Percentiles rank a stretch among this genome's conserved stretches.
Evolutionary conservation across 2,113 vertebrate genomes (phyloP).

Genomic region (Neogale vison): DNA sequence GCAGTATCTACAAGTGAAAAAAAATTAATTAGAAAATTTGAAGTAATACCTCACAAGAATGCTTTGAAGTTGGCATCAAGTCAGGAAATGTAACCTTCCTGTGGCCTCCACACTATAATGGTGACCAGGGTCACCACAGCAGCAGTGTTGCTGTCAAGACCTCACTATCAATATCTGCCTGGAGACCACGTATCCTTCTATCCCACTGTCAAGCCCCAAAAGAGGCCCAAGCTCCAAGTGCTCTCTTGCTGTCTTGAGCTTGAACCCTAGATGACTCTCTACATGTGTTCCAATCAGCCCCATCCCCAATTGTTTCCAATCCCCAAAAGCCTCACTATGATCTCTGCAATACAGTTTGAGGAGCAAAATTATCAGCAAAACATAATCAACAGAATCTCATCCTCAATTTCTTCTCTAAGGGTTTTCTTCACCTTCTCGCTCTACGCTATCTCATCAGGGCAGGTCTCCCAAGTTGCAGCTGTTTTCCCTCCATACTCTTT

Average conservation of each 20-base stretch:
- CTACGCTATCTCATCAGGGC: background rate
- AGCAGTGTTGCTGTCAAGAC: background rate
- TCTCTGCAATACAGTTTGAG: background rate
- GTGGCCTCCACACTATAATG: background rate
- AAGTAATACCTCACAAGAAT: background rate
- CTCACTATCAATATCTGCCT: background rate
- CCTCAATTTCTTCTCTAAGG: background rate
- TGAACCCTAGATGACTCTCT: background rate
- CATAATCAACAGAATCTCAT: background rate
- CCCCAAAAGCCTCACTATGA: background rate
- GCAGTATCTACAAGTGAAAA: constrained; percentile 87
- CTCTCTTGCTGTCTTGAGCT: background rate
- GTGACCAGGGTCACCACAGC: background rate
- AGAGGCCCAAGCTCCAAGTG: background rate
- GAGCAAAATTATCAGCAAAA: background rate
- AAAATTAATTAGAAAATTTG: constrained; percentile 37
- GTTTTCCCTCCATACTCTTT: background rate
- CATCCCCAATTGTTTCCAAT: background rate
- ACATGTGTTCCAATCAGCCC: background rate
- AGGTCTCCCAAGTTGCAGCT: background rate
- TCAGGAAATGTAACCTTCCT: background rate
- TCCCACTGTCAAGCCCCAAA: too few relatives aligned
- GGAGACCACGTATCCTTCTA: background rate
- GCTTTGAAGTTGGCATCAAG: background rate
- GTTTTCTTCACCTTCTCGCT: background rate